Conservation (phyloP, 2,113 vertebrate species). For the Halichoeres trimaculatus region DNA sequence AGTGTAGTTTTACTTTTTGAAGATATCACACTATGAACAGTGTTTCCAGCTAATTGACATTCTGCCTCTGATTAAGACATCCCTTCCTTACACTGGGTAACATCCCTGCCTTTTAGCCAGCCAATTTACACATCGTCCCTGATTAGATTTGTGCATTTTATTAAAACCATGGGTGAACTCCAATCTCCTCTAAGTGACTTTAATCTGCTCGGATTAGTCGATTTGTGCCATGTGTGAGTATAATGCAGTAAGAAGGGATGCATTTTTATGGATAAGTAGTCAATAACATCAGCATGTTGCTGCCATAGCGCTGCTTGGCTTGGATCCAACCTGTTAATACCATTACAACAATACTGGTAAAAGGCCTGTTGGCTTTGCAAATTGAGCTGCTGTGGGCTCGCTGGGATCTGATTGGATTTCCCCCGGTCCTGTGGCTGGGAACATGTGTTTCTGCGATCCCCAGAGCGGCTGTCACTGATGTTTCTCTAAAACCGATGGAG, state of each 20-base stretch:
- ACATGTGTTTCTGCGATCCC: constrained; percentile 82
- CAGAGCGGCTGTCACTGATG: constrained; percentile 78
- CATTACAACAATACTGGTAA: constrained; percentile 81
- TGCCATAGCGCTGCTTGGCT: constrained; percentile 76
- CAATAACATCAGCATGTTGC: constrained; percentile 79
- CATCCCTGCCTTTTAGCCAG: constrained; percentile 42
- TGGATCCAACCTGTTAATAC: constrained; percentile 79
- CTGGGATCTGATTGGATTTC: constrained; percentile 81
- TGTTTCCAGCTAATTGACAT: not conserved
- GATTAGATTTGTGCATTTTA: constrained; percentile 73
- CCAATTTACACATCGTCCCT: constrained; percentile 69
- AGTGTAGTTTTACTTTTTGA: too few relatives aligned
- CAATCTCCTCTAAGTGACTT: constrained; percentile 76
- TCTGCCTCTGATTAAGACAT: constrained; percentile 23
- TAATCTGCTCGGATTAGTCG: constrained; percentile 74
- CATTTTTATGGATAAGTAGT: constrained; percentile 81
- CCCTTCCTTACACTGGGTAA: constrained; percentile 19
- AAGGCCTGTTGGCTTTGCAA: constrained; percentile 81
- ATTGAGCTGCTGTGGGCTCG: constrained; percentile 75
- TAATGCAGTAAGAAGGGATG: constrained; percentile 72
- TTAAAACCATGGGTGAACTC: constrained; percentile 72
- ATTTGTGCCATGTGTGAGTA: constrained; percentile 67
- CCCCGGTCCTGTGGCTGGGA: constrained; percentile 76
- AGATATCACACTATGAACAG: constrained; percentile 8
- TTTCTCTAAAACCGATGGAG: constrained; percentile 52